Evolutionary conservation across 1,140 invertebrate species (phyloP), one percentile per base, ranked within the genome.

Genomic region (Drosophila serrata): DNA sequence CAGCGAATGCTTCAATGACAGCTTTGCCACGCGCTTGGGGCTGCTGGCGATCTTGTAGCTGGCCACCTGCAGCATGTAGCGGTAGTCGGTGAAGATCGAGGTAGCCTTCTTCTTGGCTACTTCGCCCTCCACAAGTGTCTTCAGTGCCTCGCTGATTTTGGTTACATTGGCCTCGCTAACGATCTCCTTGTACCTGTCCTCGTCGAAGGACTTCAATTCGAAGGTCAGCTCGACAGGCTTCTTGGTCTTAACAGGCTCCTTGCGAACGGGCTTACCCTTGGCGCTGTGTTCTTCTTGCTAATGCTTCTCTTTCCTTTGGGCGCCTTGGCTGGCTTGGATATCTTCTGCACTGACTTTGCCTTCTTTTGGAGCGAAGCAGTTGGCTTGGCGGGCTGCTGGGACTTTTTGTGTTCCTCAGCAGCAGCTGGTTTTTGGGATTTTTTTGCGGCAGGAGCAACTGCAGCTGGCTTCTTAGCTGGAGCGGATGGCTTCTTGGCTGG

Each of bases 1-100:
- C 19, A 95, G 69, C 1, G 93, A 93, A 79, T 95, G 90, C 42
- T 94, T 94, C n/a, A 95, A 79, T 12, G 79, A 58, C 67, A 93
- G 51, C 57, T 91, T 92, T 0, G 78, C 91, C 17, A 92, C 57
- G 12, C 92, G 90, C 63, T 91, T 91, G 6, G 92, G 92, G 12
- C 70, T 75, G 57, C 78, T 92, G 17, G 92, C 73, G 7, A 92
- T 92, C 62, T 92, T 92, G 39, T 81, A 92, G 62, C 82, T 65
- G 42, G 61, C 40, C 5, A 93, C 81, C 45, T 92, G 87, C 13
- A 93, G 57, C 0, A 86, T 61, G 58, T 91, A 92, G 11, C 78
- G 82, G 51, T 84, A 93, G 55, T 93, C 92, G 33, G 37, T 72
- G 33, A 92, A 91, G 24, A 93, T 86, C 3, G 81, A 75, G 29